Conservation (phyloP, 2,888 invertebrate species). For the Allophyes oxyacanthae region DNA sequence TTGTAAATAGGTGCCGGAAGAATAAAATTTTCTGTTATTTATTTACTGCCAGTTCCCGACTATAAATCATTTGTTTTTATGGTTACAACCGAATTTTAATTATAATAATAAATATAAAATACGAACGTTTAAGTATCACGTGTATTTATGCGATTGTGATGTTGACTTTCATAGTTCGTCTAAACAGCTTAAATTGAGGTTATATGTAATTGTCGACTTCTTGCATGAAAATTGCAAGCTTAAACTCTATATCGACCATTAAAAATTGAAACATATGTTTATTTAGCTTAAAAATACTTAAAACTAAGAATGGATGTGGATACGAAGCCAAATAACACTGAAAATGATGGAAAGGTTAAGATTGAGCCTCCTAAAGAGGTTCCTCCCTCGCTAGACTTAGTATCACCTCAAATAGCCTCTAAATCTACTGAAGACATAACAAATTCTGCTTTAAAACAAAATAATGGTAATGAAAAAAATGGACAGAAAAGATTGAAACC, state of each 20-base stretch:
- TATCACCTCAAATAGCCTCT: not conserved
- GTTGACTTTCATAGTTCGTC: not conserved
- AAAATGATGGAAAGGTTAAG: constrained; percentile 4
- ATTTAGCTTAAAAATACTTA: not conserved
- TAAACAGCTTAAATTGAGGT: not conserved
- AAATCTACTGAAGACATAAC: not conserved
- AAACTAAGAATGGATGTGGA: constrained; percentile 23
- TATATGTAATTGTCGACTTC: not conserved
- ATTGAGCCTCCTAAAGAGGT: not conserved
- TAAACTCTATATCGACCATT: not conserved
- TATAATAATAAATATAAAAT: not conserved
- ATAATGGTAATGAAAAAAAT: constrained; percentile 20
- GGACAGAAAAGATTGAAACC: constrained; percentile 24
- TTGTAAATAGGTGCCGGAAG: not conserved
- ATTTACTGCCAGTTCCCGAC: not conserved
- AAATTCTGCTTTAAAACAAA: not conserved
- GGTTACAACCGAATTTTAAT: not conserved
- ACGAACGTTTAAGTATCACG: not conserved
- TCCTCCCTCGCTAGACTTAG: not conserved
- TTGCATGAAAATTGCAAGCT: not conserved
- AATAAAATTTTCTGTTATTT: not conserved
- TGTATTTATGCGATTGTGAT: not conserved
- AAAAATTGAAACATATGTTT: not conserved
- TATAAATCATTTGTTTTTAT: not conserved
- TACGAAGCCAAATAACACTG: not conserved